These are phyloP conservation scores for Salticus scenicus DNA, from an alignment of 2,888 invertebrate species.

Conservation along the genomic window DNA sequence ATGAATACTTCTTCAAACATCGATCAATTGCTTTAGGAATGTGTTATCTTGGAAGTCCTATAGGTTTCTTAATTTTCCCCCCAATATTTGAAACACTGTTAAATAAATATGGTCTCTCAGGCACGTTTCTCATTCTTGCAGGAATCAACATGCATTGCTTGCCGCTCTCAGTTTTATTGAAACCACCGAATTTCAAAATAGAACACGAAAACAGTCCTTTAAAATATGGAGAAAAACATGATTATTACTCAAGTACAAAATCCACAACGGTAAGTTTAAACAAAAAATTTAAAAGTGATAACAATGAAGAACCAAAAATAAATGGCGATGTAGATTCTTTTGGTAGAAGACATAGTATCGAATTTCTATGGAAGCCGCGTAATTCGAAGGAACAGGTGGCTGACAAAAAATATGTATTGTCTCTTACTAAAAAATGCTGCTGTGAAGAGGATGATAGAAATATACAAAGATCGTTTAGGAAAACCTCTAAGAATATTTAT, in stretches of 20 bases:
- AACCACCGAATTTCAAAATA: not conserved
- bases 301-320: not conserved
- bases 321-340: not conserved
- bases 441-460: too few relatives aligned
- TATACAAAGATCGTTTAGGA: not conserved
- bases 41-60: constrained; percentile 13
- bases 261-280: not conserved
- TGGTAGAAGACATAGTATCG: not conserved
- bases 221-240: not conserved
- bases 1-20: constrained; percentile 15
- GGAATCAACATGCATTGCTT: constrained; percentile 26
- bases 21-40: constrained; percentile 22
- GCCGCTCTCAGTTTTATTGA: constrained; percentile 15
- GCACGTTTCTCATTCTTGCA: constrained; percentile 24
- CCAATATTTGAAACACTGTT: constrained; percentile 1
- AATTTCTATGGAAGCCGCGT: not conserved
- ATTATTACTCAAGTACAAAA: not conserved
- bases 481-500: not conserved
- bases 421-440: too few relatives aligned
- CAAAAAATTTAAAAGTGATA: not conserved
- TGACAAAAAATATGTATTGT: not conserved
- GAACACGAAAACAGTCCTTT: not conserved
- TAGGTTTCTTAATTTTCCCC: constrained; percentile 19
- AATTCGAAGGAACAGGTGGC: not conserved
- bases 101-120: constrained; percentile 17